Evolutionary conservation across 1,140 invertebrate genomes (phyloP), one percentile per base, ranked within the genome.

Genomic region (Drosophila nebulosa): DNA sequence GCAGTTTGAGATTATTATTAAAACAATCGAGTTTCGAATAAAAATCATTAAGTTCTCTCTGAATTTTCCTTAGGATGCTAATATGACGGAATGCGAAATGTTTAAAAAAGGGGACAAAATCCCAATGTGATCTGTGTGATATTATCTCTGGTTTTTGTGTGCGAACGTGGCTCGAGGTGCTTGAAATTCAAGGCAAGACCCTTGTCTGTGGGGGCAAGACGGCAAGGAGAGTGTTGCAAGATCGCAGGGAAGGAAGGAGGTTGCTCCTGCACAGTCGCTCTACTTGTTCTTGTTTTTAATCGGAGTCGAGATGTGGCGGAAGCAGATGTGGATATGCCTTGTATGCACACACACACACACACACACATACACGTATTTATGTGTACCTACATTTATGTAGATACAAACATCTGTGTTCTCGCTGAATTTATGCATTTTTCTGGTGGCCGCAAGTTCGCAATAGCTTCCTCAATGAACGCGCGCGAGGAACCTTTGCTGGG

Each of bases 371-470:
- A 50, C 9, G 14, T 16, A 36, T 24, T 14, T 53, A 46, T 32
- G 30, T 27, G 9, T 18, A 55, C 24, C 21, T 18, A 42, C n/a
- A 18, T n/a, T 18, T 42, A 42, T 36, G 42, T 14, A 42, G 39
- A 46, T 46, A 52, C 32, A 26, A 35, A 24, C 36, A 35, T 52
- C 39, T 56, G 66, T 63, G 35, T 32, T 22, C 16, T 7, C 12
- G 26, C 30, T 42, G 59, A 67, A 61, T 61, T 74, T 60, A 74
- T 74, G 69, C 56, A 55, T 71, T 61, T 55, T 26, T 39, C 27
- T 59, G 10, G 4, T 42, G 21, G 14, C 32, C 32, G 12, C 30
- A 32, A 14, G 26, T 62, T 62, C n/a, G 27, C 59, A 62, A 62
- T 62, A 18, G 59, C 18, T 61, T 50, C 56, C 56, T 58, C 32